Evolutionary conservation across 1,140 invertebrate species (phyloP), one percentile per base, ranked within the genome.

Genomic region (Drosophila virilis): DNA sequence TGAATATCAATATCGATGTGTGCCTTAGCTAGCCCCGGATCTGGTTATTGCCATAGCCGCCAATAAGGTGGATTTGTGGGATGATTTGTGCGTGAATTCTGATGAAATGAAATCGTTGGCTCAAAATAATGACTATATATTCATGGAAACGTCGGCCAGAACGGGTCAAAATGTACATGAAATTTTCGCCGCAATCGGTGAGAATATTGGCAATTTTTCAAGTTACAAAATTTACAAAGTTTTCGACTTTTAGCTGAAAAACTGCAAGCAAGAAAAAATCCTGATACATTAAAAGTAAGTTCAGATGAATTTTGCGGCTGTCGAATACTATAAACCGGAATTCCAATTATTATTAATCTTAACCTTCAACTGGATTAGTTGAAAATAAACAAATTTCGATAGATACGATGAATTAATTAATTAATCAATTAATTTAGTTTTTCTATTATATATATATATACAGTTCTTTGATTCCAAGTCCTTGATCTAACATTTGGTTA

Each of bases 61-160:
- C 13, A 73, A 55, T 9, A 67, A 73, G 32, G 4, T 32, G 1
- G 70, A 73, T 35, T 40, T 73, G 7, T 33, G 46, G 46, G 22
- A 67, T 5, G 6, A 8, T 32, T 8, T n/a, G 6, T 60, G 17
- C 40, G 17, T 67, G 1, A 33, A 40, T 60, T 59, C 64, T 0
- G 4, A 6, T 9, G 46, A 59, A 2, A 33, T 73, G 6, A 33
- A 40, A 10, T 15, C 7, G 1, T 73, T 15, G 68, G 64, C 70
- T 9, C 5, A 8, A 8, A 8, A 54, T 22, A 32, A 73, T 22
- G 70, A 35, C 10, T 59, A 17, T 7, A 68, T 73, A 35, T 73
- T 60, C 28, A 54, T 68, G 40, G 70, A 60, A 35, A 68, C 40
- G 0, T 73, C 64, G 12, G 64, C 46, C 6, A 67, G 54, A 54